A percentile compares a stretch with the other conserved stretches of the same genome.
Evolutionary conservation across 1,140 invertebrate genomes (phyloP).

Genomic region (Drosophila albomicans): DNA sequence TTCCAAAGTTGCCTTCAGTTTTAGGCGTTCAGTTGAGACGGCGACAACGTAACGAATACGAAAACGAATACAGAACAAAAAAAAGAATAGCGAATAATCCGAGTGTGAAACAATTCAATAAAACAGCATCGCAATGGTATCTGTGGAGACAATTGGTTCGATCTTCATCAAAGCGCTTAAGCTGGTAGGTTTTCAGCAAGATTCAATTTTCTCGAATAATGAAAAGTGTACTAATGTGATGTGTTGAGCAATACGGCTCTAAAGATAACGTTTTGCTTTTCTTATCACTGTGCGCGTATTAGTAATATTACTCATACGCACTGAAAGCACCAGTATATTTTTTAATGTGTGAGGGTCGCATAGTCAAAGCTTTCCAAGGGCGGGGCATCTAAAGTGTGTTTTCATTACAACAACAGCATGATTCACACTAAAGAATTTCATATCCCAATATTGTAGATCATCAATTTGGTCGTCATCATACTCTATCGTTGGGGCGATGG

Average conservation of each 20-base stretch:
- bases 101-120: slow-evolving; percentile 10
- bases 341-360: slow-evolving; percentile 39
- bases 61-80: slow-evolving; percentile 24
- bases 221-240: background rate
- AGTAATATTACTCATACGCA: slow-evolving; percentile 68
- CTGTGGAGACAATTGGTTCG: slow-evolving; percentile 90
- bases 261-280: slow-evolving; percentile 48
- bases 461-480: slow-evolving; percentile 92
- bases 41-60: slow-evolving; percentile 71
- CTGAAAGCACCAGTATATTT: slow-evolving; percentile 15
- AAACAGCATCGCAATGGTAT: slow-evolving; percentile 88
- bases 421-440: slow-evolving; percentile 5
- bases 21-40: slow-evolving; percentile 63
- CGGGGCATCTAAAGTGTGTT: slow-evolving; percentile 16
- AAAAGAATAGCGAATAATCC: slow-evolving; percentile 11
- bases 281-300: slow-evolving; percentile 63
- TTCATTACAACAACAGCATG: slow-evolving; percentile 17
- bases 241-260: slow-evolving; percentile 52
- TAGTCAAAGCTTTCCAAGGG: slow-evolving; percentile 20
- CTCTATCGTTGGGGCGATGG: slow-evolving; percentile 93
- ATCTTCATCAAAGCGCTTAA: slow-evolving; percentile 92
- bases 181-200: slow-evolving; percentile 87
- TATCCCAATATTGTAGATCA: slow-evolving; percentile 85
- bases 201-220: background rate
- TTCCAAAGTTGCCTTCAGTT: slow-evolving; percentile 50